Evolutionary conservation across 2,797 vertebrate species (phyloP).

Genomic region (Semotilus atromaculatus): DNA sequence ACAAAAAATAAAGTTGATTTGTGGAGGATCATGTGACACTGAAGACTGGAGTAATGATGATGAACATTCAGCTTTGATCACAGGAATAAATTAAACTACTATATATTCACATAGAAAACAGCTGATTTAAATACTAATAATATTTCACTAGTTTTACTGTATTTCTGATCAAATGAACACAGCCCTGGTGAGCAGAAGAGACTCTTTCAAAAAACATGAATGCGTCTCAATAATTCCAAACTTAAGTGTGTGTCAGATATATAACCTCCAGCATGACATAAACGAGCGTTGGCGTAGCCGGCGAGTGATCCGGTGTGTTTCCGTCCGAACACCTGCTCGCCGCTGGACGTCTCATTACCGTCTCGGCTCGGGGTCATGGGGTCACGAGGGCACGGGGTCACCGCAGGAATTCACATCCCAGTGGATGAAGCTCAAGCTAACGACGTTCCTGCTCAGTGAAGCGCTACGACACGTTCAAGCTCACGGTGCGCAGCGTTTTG

Average conservation of each 20-base stretch:
- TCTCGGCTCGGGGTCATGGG: background rate
- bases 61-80: too few species aligned
- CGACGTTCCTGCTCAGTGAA: background rate
- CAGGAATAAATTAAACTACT: too few species aligned
- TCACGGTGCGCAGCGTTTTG: constrained; percentile 39
- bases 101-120: background rate
- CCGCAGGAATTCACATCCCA: background rate
- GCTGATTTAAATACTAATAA: accelerated
- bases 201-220: background rate
- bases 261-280: background rate
- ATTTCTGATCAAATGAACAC: background rate
- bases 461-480: background rate
- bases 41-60: background rate
- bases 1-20: background rate
- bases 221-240: background rate
- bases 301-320: background rate
- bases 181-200: background rate
- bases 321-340: background rate
- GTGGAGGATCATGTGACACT: background rate
- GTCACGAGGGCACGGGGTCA: constrained; percentile 27
- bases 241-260: background rate
- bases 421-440: background rate
- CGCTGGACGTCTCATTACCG: constrained; percentile 15
- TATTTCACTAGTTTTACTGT: background rate
- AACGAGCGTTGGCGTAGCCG: background rate